These are phyloP conservation scores for Drosophila subpulchrella DNA, from an alignment of 1,140 invertebrate species.

Conservation along the genomic window DNA sequence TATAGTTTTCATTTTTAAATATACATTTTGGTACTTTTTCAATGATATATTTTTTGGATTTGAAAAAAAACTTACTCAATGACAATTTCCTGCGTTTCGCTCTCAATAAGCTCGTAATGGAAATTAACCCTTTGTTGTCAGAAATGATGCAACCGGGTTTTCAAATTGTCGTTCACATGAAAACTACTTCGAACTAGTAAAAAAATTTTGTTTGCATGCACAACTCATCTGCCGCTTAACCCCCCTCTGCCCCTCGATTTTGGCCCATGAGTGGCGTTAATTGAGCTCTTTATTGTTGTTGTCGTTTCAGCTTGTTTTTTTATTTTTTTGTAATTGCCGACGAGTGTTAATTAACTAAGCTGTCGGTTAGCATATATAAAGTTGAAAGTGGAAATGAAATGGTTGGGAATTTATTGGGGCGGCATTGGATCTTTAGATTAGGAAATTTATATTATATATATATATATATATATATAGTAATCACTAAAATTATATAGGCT, in stretches of 20 bases:
- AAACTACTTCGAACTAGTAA: constrained; percentile 76
- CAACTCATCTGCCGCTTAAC: constrained; percentile 1
- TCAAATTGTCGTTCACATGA: constrained; percentile 66
- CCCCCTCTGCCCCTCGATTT: constrained; percentile 2
- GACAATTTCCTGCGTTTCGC: constrained; percentile 47
- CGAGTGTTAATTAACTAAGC: constrained; percentile 69
- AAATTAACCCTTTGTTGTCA: constrained; percentile 51
- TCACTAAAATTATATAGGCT: neutral
- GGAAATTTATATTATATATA: neutral
- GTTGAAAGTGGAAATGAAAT: constrained; percentile 30
- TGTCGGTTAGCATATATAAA: constrained; percentile 42
- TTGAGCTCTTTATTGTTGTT: constrained; percentile 77
- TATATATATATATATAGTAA: neutral
- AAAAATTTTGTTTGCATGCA: constrained; percentile 63
- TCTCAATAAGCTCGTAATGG: constrained; percentile 50
- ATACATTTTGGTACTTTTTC: constrained; percentile 17
- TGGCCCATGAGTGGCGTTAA: constrained; percentile 64
- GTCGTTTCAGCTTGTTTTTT: constrained; percentile 16
- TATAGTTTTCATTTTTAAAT: constrained; percentile 42
- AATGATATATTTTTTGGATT: neutral
- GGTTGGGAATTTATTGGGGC: neutral
- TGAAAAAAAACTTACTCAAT: constrained; percentile 18
- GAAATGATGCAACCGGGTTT: constrained; percentile 76
- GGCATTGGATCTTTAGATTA: constrained; percentile 4
- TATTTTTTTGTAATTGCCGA: constrained; percentile 42